phyloP scores from a whole-genome alignment of 1,140 invertebrate genomes.

The Mizuhopecten yessoensis region DNA sequence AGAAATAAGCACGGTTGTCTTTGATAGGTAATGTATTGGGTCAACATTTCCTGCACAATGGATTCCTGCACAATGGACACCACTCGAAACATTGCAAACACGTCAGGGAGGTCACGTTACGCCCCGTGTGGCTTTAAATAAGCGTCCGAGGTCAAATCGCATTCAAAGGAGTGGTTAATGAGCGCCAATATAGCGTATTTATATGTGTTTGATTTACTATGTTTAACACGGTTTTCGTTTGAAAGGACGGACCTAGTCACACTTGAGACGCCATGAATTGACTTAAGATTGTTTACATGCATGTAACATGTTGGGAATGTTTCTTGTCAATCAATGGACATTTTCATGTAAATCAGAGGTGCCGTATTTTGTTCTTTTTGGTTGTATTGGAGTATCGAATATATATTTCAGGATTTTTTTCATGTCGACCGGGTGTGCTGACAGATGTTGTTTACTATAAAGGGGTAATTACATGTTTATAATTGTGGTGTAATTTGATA shows the following conservation, averaged over 20 bases:
- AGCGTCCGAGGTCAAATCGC: neutral
- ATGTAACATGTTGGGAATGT: too few species aligned
- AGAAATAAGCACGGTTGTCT: neutral
- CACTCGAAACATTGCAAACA: neutral
- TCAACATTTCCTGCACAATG: constrained; percentile 12
- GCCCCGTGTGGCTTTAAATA: neutral
- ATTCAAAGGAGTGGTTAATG: neutral
- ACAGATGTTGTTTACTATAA: too few species aligned
- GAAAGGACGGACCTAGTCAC: neutral
- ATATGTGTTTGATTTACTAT: neutral
- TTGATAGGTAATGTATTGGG: constrained; percentile 26
- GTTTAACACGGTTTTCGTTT: neutral
- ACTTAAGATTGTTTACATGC: too few species aligned
- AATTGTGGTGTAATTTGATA: too few species aligned
- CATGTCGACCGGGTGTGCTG: too few species aligned
- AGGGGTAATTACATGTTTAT: too few species aligned
- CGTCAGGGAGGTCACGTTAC: neutral
- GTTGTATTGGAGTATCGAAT: too few species aligned
- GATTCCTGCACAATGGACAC: neutral
- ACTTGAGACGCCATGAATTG: too few species aligned
- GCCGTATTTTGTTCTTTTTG: too few species aligned
- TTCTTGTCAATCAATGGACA: too few species aligned
- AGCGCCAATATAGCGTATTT: neutral
- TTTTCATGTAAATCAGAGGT: too few species aligned
- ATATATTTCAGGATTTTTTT: too few species aligned